phyloP scores from a whole-genome alignment of 2,113 vertebrate species.

The Cryptotis parvus region DNA sequence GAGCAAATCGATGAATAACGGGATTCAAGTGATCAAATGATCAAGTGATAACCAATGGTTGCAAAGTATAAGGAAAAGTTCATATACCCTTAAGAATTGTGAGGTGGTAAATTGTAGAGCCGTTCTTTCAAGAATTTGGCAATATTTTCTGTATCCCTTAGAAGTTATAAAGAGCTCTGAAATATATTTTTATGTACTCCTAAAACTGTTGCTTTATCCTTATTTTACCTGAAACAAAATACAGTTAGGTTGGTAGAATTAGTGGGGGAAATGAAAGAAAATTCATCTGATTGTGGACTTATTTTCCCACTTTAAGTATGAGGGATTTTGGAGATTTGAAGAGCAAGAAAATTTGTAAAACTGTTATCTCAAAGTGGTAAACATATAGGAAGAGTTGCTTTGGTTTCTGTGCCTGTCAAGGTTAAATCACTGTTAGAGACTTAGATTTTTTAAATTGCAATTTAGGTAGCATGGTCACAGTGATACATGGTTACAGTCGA shows the following conservation, averaged over 20 bases:
- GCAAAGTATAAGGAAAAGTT: neutral
- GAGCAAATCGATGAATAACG: too few relatives aligned
- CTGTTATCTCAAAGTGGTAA: neutral
- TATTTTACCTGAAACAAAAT: neutral
- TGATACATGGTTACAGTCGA: too few relatives aligned
- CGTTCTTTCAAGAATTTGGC: neutral
- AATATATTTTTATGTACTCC: neutral
- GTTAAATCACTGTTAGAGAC: neutral
- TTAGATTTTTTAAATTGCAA: neutral
- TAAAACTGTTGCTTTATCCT: neutral
- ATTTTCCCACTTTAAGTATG: neutral
- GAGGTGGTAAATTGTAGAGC: neutral
- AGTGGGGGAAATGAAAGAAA: neutral
- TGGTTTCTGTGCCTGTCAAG: neutral
- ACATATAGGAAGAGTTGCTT: neutral
- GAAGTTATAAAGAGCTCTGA: neutral
- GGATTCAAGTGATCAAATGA: too few relatives aligned
- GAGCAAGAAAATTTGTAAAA: neutral
- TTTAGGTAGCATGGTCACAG: too few relatives aligned
- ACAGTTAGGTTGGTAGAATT: neutral
- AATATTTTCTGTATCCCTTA: constrained; percentile 7
- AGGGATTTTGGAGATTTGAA: neutral
- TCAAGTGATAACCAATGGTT: neutral
- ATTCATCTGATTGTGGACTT: constrained; percentile 8
- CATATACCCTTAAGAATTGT: neutral